These are phyloP conservation scores for Isaurus tuberculatus DNA, from an alignment of 92 coral and sea anemone genomes.

Conservation along the genomic window DNA sequence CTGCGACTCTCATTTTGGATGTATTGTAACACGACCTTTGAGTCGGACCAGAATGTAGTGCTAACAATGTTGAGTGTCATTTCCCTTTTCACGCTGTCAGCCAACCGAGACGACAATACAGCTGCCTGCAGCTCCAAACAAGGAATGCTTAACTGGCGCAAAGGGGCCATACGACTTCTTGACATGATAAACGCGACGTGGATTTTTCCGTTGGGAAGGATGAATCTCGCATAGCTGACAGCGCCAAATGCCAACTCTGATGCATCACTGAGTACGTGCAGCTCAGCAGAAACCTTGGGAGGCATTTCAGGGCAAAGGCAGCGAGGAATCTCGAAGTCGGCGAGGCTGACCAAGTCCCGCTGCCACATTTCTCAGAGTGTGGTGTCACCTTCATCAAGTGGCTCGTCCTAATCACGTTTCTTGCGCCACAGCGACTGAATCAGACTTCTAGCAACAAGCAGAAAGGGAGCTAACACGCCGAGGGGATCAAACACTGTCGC, in stretches of 20 bases:
- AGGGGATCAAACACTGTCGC: conserved; percentile 61
- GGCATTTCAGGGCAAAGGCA: conserved; percentile 49
- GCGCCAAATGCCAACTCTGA: conserved; percentile 64
- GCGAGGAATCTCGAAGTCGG: conserved; percentile 43
- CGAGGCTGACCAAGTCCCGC: conserved; percentile 41
- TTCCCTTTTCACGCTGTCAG: conserved; percentile 57
- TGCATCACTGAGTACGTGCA: conserved; percentile 74
- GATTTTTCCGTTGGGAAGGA: conserved; percentile 11
- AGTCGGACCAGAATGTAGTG: conserved; percentile 65
- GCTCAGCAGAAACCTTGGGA: conserved; percentile 27
- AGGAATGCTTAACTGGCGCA: conserved; percentile 70
- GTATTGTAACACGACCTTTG: conserved; percentile 65
- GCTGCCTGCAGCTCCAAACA: conserved; percentile 79
- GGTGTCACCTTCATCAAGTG: conserved; percentile 53
- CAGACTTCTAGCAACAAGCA: conserved; percentile 54
- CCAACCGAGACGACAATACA: conserved; percentile 58
- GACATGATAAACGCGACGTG: conserved; percentile 65
- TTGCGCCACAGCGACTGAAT: conserved; percentile 60
- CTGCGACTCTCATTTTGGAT: conserved; percentile 68
- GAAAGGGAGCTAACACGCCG: conserved; percentile 42
- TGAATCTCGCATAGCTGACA: background rate
- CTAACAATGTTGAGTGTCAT: conserved; percentile 10
- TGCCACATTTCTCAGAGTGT: conserved; percentile 38
- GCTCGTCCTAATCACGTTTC: conserved; percentile 65
- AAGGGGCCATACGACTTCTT: conserved; percentile 66